Base-by-base conservation (phyloP, 2,888 invertebrate genomes). In the Polydrusus tereticollis region DNA sequence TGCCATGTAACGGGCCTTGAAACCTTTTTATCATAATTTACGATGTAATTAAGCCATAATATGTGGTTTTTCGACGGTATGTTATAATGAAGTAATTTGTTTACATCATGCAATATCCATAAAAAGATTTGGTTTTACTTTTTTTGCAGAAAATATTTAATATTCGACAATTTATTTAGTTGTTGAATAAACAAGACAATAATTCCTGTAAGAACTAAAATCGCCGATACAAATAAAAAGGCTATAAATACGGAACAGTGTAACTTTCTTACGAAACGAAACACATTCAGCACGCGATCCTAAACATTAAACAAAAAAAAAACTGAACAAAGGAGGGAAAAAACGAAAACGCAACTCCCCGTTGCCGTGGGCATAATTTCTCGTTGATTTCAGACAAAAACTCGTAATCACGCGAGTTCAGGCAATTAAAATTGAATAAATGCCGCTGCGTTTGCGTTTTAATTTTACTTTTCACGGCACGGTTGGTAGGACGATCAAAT, bases 301-400 rank as follows among this genome's bases (percentile, higher is more conserved):
- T 10, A 23, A 41, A 26, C 26, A 21, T 59, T 59, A 43, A 59
- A 41, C n/a, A 23, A 59, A 1, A 59, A 43, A 38, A 59, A 43
- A 59, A 59, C 58, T 2, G 10, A 41, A 58, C 58, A 41, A 41
- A 59, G 43, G 26, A 41, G 23, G 26, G 14, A 26, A 43, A 59
- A 58, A 59, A 59, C 23, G 26, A 26, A 43, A 59, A 43, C 59
- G 26, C 43, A 59, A 59, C 21, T 33, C 36, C 36, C 26, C 23
- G 59, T 59, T 59, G 41, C 26, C 43, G 59, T 43, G 59, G 43
- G 43, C 59, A 59, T 59, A 43, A 59, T 59, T 59, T 59, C 38
- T 59, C 59, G 59, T 26, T 26, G 41, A 59, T 43, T 59, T 59
- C 59, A 59, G 41, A 23, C 6, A 41, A 58, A 55, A 59, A 59